Evolutionary conservation across 2,113 vertebrate genomes (phyloP).

Genomic region (Malaclemys terrapin): DNA sequence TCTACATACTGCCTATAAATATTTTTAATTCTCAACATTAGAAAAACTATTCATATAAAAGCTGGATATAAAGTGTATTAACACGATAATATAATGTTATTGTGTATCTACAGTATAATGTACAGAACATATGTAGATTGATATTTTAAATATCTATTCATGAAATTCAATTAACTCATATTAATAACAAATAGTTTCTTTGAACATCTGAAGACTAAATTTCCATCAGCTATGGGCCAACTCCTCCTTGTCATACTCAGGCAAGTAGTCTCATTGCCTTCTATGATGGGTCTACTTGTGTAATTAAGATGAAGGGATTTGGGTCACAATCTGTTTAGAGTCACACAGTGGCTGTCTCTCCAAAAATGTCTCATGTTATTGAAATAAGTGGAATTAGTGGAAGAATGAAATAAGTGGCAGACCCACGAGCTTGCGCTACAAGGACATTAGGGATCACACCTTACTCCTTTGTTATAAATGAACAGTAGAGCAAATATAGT

Average conservation of each 20-base stretch:
- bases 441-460: neutral
- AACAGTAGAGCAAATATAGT: neutral
- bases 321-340: neutral
- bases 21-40: neutral
- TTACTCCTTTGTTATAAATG: neutral
- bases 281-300: neutral
- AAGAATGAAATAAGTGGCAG: neutral
- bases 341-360: neutral
- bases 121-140: neutral
- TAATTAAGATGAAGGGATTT: neutral
- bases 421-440: no score
- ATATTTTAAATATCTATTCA: neutral
- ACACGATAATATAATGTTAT: fast-evolving
- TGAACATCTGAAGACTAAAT: neutral
- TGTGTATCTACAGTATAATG: neutral
- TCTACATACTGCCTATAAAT: neutral
- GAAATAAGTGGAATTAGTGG: neutral
- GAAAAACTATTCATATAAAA: neutral
- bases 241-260: neutral
- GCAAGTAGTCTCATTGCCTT: neutral
- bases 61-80: fast-evolving
- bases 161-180: neutral
- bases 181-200: neutral
- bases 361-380: neutral
- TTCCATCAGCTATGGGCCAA: neutral